Evolutionary conservation across 2,797 vertebrate genomes (phyloP).

Genomic region (Toxotes lorentzi): DNA sequence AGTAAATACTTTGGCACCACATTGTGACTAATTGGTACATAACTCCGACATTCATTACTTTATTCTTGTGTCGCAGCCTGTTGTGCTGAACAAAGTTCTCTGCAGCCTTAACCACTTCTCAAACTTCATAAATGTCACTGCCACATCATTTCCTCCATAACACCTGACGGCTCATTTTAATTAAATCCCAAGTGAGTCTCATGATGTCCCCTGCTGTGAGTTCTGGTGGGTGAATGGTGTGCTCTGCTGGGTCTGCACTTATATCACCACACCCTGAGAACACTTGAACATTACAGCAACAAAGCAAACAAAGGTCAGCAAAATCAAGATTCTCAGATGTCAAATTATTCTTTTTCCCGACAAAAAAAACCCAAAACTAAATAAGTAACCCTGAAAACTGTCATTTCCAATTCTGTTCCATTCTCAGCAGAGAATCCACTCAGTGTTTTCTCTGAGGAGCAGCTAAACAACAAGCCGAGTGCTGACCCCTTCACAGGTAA

Average conservation of each 20-base stretch:
- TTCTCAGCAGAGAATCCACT: background rate
- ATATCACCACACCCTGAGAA: background rate
- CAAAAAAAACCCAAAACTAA: background rate
- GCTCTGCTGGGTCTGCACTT: background rate
- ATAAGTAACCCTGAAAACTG: background rate
- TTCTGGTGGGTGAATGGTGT: background rate
- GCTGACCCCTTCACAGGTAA: background rate
- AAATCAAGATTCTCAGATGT: background rate
- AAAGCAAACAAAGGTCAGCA: constrained; percentile 14
- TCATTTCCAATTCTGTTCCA: background rate
- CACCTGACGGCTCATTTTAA: too few relatives aligned
- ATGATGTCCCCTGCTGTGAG: background rate
- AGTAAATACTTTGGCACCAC: background rate
- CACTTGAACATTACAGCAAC: background rate
- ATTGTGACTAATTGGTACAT: background rate
- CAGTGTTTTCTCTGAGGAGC: background rate
- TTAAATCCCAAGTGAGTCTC: too few relatives aligned
- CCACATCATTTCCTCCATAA: background rate
- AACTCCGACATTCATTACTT: background rate
- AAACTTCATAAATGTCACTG: too few relatives aligned
- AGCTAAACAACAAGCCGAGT: constrained; percentile 1
- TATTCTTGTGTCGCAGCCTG: background rate
- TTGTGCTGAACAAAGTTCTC: background rate
- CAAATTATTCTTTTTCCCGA: background rate
- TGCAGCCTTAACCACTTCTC: background rate